Conservation (phyloP, 92 coral and sea anemone species). For the Diadumene lineata region DNA sequence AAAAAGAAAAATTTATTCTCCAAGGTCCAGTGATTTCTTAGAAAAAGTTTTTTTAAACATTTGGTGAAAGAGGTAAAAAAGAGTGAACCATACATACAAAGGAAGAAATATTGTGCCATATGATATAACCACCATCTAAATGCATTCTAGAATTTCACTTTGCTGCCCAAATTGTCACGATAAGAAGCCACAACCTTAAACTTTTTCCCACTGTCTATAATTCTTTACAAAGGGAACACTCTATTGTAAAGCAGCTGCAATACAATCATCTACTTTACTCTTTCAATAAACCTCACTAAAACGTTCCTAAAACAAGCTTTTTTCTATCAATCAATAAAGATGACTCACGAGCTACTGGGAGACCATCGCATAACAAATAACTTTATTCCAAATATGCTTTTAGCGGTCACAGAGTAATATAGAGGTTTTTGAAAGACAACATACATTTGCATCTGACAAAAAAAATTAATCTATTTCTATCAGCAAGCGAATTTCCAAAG, state of each 20-base stretch:
- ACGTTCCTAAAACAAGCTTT: slow-evolving; percentile 10
- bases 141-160: slow-evolving; percentile 38
- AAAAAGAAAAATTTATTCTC: slow-evolving; percentile 9
- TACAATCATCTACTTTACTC: slow-evolving; percentile 24
- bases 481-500: slow-evolving; percentile 42
- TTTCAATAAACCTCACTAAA: slow-evolving; percentile 23
- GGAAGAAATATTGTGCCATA: slow-evolving; percentile 20
- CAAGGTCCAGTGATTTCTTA: slow-evolving; percentile 14
- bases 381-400: slow-evolving; percentile 1
- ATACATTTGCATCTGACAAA: slow-evolving; percentile 43
- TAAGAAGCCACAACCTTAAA: slow-evolving; percentile 43
- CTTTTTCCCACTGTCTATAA: slow-evolving; percentile 36
- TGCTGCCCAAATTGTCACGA: slow-evolving; percentile 33
- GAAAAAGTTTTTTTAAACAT: background rate
- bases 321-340: background rate
- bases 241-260: slow-evolving; percentile 52
- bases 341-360: background rate
- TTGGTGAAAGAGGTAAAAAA: background rate
- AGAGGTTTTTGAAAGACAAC: slow-evolving; percentile 8
- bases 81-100: background rate
- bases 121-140: slow-evolving; percentile 20
- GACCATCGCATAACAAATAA: background rate
- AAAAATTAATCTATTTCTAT: slow-evolving; percentile 33
- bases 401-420: background rate
- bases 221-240: slow-evolving; percentile 44